Evolutionary conservation across 1,140 invertebrate genomes (phyloP).

Genomic region (Solenopsis fugax): DNA sequence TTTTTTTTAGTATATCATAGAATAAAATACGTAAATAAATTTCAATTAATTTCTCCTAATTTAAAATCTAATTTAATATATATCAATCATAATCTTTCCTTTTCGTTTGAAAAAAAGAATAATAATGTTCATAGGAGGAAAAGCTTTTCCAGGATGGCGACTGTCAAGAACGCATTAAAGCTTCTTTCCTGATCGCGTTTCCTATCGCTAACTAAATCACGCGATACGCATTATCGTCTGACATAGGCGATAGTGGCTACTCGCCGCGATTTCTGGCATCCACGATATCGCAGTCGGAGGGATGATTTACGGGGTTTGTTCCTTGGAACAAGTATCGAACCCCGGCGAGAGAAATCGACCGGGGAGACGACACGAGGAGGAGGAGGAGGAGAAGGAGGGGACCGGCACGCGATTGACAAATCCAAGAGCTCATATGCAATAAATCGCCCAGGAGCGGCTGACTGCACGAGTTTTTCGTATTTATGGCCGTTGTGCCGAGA

Average conservation of each 20-base stretch:
- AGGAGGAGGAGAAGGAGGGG: slow-evolving; percentile 1
- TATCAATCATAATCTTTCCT: neutral
- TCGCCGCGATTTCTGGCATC: slow-evolving; percentile 51
- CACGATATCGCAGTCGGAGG: slow-evolving; percentile 17
- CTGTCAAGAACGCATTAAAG: neutral
- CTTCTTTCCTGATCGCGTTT: neutral
- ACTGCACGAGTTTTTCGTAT: slow-evolving; percentile 79
- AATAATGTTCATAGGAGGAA: neutral
- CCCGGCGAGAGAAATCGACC: slow-evolving; percentile 18
- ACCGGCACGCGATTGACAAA: slow-evolving; percentile 82
- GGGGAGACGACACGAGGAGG: slow-evolving; percentile 2
- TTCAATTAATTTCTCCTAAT: neutral
- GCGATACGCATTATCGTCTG: slow-evolving; percentile 2
- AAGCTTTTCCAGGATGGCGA: neutral
- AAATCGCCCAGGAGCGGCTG: slow-evolving; percentile 79
- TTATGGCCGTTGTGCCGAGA: slow-evolving; percentile 75
- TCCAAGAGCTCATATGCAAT: slow-evolving; percentile 86
- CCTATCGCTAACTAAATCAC: neutral
- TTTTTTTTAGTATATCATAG: no score
- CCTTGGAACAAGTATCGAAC: slow-evolving; percentile 69
- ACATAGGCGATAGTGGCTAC: neutral
- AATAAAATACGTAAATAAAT: neutral
- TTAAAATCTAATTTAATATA: neutral
- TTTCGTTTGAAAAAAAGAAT: neutral
- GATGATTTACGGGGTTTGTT: slow-evolving; percentile 81